Evolutionary conservation across 2,888 invertebrate genomes (phyloP).

Genomic region (Atherix ibis): DNA sequence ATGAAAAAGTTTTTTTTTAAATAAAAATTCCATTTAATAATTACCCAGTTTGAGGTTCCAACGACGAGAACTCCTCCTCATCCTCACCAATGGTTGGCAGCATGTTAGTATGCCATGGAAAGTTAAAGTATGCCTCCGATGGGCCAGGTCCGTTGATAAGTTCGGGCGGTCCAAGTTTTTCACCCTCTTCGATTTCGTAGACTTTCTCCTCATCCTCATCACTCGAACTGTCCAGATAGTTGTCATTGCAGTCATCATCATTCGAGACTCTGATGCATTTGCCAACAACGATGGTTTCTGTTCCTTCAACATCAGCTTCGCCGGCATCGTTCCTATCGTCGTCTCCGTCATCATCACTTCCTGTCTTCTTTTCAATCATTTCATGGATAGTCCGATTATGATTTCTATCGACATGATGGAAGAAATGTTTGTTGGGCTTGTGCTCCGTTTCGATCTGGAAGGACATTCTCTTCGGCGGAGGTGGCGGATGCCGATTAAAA

Average conservation of each 20-base stretch:
- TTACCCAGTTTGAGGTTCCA: conserved; percentile 20
- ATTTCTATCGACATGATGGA: background rate
- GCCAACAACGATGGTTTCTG: conserved; percentile 14
- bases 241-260: conserved; percentile 14
- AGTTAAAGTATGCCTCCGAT: conserved; percentile 33
- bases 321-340: background rate
- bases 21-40: no score
- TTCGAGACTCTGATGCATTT: conserved; percentile 25
- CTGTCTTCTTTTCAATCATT: background rate
- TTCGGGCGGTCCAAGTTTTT: conserved; percentile 31
- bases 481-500: no score
- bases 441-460: background rate
- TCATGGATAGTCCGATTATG: background rate
- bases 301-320: conserved; percentile 2
- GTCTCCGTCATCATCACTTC: background rate
- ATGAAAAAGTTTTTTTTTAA: no score
- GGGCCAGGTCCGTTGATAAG: conserved; percentile 30
- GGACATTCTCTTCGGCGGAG: background rate
- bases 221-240: conserved; percentile 14
- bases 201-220: conserved; percentile 23
- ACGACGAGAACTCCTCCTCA: conserved; percentile 31
- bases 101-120: conserved; percentile 31
- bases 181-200: conserved; percentile 31
- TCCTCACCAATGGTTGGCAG: conserved; percentile 33
- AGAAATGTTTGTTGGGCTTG: no score